phyloP scores from a whole-genome alignment of 2,113 vertebrate genomes.

The Struthio camelus region DNA sequence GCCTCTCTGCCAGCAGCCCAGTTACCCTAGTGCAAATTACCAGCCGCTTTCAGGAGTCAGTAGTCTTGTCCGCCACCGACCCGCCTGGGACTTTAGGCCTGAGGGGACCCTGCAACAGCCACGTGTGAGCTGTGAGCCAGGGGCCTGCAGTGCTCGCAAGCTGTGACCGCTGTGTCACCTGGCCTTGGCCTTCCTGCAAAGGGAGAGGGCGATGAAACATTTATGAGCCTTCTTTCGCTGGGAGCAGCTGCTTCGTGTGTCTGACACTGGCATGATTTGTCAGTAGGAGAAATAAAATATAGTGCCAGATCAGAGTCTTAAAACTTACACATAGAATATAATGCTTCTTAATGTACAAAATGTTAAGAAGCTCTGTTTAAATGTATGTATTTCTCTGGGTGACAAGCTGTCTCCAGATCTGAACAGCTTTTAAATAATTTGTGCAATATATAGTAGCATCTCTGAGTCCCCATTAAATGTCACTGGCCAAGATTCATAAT shows the following conservation, averaged over 20 bases:
- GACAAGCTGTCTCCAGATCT: not conserved
- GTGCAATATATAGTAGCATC: not conserved
- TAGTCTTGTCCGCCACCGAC: not conserved
- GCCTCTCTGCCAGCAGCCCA: fast-evolving
- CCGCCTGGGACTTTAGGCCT: not conserved
- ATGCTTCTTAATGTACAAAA: not conserved
- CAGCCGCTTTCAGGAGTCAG: not conserved
- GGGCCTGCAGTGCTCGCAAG: not conserved
- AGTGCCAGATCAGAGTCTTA: slow-evolving; percentile 8
- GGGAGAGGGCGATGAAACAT: not conserved
- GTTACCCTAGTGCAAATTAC: not conserved
- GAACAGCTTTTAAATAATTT: slow-evolving; percentile 14
- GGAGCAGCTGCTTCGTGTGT: slow-evolving; percentile 42
- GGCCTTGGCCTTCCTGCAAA: not conserved
- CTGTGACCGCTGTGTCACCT: not conserved
- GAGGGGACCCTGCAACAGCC: not conserved
- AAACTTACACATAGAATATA: not conserved
- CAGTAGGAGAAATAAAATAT: not conserved
- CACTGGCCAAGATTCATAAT: not conserved
- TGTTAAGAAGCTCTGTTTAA: not conserved
- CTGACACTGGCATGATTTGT: not conserved
- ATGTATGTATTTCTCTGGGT: not conserved
- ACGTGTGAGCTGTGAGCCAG: fast-evolving
- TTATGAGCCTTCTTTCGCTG: slow-evolving; percentile 29
- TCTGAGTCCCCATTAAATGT: not conserved